phyloP scores from a whole-genome alignment of 2,888 invertebrate genomes.

The Zygothrica quintamaculata region DNA sequence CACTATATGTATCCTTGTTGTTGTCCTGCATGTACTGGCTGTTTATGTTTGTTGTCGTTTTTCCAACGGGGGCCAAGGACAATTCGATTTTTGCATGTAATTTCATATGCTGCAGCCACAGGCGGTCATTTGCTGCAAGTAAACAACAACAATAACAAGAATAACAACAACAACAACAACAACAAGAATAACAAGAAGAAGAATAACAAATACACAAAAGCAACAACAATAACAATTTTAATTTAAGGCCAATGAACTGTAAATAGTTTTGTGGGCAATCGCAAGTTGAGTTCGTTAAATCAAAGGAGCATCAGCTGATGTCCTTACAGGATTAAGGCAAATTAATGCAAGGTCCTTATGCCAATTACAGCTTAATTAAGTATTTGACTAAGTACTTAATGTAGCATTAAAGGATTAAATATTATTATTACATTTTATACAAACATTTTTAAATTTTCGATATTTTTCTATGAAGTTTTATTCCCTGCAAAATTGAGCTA shows the following conservation, averaged over 20 bases:
- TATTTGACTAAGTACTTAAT: no score
- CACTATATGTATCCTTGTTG: background rate
- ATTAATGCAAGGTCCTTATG: no score
- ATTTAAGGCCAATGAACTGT: constrained; percentile 56
- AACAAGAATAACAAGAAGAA: no score
- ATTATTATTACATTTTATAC: no score
- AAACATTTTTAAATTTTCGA: no score
- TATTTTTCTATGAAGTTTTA: no score
- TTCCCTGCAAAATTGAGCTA: no score
- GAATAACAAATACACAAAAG: no score
- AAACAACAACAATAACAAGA: constrained; percentile 7
- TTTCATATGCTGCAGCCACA: constrained; percentile 71
- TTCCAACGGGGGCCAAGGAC: constrained; percentile 21
- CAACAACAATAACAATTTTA: constrained; percentile 11
- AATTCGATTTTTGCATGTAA: constrained; percentile 47
- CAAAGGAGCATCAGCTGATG: no score
- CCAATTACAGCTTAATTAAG: no score
- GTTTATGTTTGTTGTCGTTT: constrained; percentile 34
- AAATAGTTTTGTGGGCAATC: constrained; percentile 64
- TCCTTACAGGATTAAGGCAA: no score
- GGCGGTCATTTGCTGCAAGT: constrained; percentile 44
- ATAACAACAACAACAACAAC: constrained; percentile 13
- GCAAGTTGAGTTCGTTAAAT: constrained; percentile 4
- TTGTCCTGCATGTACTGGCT: background rate
- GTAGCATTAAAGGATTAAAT: no score